Percentiles rank a stretch among this genome's conserved stretches.
phyloP scores from a whole-genome alignment of 2,797 vertebrate genomes.

The Catamblyrhynchus diadema region DNA sequence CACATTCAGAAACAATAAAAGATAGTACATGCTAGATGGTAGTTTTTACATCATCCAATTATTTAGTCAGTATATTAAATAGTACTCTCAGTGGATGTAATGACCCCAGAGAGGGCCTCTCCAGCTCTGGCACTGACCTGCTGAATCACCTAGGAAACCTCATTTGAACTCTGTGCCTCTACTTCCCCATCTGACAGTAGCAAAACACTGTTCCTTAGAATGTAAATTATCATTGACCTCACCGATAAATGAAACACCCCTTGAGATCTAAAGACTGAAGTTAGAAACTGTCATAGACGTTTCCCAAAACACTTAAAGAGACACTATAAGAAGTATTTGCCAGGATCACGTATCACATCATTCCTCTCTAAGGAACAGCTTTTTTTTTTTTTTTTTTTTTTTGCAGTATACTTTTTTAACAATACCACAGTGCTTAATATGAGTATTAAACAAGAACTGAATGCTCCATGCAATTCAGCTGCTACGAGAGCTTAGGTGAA shows the following conservation, averaged over 20 bases:
- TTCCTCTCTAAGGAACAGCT: neutral
- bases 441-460: neutral
- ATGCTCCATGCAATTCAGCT: neutral
- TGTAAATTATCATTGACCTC: neutral
- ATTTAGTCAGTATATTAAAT: neutral
- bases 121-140: neutral
- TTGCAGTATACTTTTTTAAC: neutral
- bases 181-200: neutral
- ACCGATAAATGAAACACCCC: neutral
- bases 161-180: neutral
- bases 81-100: neutral
- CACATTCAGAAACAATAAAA: neutral
- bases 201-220: neutral
- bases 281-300: neutral
- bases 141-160: neutral
- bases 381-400: neutral
- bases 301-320: neutral
- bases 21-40: neutral
- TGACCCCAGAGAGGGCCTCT: neutral
- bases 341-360: neutral
- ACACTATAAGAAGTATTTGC: neutral
- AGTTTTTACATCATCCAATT: neutral
- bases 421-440: neutral
- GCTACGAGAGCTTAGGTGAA: neutral
- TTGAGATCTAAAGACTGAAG: neutral